These are phyloP conservation scores for Batillaria attramentaria DNA, from an alignment of 1,140 invertebrate genomes.

Conservation along the genomic window DNA sequence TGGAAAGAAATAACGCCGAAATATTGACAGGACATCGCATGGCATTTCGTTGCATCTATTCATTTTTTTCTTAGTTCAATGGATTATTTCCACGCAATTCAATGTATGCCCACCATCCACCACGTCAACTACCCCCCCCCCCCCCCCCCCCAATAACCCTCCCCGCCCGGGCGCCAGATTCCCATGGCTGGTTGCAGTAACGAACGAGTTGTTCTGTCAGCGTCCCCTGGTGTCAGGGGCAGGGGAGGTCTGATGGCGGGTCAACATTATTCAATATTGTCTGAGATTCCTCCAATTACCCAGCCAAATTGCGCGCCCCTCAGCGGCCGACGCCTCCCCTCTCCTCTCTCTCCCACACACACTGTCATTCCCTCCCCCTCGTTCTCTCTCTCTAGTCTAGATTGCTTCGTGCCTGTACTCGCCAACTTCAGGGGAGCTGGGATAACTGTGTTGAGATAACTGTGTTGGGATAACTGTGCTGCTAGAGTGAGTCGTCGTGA, in stretches of 20 bases:
- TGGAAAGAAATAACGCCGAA: no score
- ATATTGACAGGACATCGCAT: no score
- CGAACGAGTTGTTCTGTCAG: neutral
- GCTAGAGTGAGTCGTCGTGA: no score
- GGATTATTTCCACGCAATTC: neutral
- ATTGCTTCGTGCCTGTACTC: no score
- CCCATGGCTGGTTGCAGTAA: neutral
- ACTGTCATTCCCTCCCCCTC: neutral
- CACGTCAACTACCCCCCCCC: no score
- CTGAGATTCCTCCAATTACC: conserved; percentile 27
- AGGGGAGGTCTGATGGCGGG: neutral
- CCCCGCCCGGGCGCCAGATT: neutral
- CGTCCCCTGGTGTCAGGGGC: neutral
- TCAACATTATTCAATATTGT: conserved; percentile 27
- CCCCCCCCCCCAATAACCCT: no score
- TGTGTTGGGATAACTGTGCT: no score
- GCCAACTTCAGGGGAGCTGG: no score
- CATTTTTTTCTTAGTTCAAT: no score
- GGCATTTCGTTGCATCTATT: no score
- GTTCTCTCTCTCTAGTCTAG: neutral
- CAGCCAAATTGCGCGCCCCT: conserved; percentile 24
- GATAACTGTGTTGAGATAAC: no score
- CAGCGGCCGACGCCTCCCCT: neutral
- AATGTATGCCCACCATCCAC: no score
- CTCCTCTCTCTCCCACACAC: neutral